Base-by-base conservation (phyloP, 1,140 invertebrate species). In the Drosophila cardini region DNA sequence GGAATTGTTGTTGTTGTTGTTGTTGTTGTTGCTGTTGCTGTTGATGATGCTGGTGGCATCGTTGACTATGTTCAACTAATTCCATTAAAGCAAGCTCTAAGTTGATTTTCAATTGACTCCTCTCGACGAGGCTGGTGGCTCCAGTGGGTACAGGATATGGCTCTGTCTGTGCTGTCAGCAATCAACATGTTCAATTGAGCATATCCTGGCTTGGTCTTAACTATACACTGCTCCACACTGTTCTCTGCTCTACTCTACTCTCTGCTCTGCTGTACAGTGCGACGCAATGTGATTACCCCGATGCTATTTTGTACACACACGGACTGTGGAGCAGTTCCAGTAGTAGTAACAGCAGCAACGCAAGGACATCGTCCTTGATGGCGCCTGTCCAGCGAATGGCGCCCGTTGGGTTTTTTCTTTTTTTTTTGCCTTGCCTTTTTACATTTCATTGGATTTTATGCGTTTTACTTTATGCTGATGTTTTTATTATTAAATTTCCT, bases 401-500 rank as follows among this genome's bases (percentile, higher is more conserved):
- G 72, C 55, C 76, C 48, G 50, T 70, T 65, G 72, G 62, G 48
- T 52, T 52, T 21, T 16, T 53, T 76, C 21, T 21, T 21, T 21
- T 3, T 21, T 21, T 26, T 26, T 26, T 26, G n/a, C n/a, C 4
- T 26, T 26, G 21, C 46, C 57, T 70, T 87, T 87, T 89, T 89
- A 89, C 84, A 83, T 87, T 87, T 87, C 84, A 87, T 89, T 87
- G 84, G 84, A 87, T 87, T 87, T 87, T 89, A 87, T 87, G 84
- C 84, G 84, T 89, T 87, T 89, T 79, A 89, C 84, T 87, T 87
- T 89, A 87, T 87, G 84, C 84, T 87, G 84, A 87, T 87, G 84
- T 87, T 87, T 87, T 87, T 89, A 87, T 87, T 87, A 87, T 87
- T 87, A 87, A 83, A 87, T 87, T 87, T 87, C 72, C 84, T 76